Evolutionary conservation across 2,888 invertebrate genomes (phyloP), one percentile per base, ranked within the genome.

Genomic region (Habroteleia sp.): DNA sequence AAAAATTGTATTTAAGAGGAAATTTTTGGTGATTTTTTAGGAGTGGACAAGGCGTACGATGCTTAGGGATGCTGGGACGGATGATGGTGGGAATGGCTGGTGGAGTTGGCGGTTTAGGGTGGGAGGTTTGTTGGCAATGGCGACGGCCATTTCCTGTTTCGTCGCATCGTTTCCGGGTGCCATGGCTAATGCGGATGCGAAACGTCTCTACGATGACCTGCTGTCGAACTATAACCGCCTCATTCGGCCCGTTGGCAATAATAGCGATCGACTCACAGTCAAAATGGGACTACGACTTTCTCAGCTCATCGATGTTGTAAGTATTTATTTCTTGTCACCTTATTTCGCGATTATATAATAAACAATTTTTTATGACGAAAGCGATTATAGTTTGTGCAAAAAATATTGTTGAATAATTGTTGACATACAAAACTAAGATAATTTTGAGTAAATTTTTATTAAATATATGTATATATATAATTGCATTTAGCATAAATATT

Each of bases 221-320:
- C 92, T 98, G 85, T 95, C 95, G 84, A 96, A 96, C 90, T 98
- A 98, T 92, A 98, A 98, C 91, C 94, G 97, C 85, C 93, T 97
- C 89, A 97, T 97, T 88, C 92, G 97, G 87, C 97, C 97, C 78
- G 97, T 97, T 82, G 96, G 96, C 85, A 97, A 97, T 91, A 96
- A 96, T 91, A 95, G 96, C 80, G 97, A 97, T 90, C 94, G 96
- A 82, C 93, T 98, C 89, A 96, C 96, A 85, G 97, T 98, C 90
- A 96, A 96, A 91, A 95, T 98, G 94, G 97, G 97, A 79, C 93
- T 98, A 82, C 91, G 93, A 89, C 92, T 96, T 82, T 96, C 96
- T 87, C 96, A 96, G 90, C 93, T 96, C 88, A 96, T 96, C 89
- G 96, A 96, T 91, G 96, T 96, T 91, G 96, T 96, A 89, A 95